Base-by-base conservation (phyloP, 2,113 vertebrate species). In the Chaetodon auriga region DNA sequence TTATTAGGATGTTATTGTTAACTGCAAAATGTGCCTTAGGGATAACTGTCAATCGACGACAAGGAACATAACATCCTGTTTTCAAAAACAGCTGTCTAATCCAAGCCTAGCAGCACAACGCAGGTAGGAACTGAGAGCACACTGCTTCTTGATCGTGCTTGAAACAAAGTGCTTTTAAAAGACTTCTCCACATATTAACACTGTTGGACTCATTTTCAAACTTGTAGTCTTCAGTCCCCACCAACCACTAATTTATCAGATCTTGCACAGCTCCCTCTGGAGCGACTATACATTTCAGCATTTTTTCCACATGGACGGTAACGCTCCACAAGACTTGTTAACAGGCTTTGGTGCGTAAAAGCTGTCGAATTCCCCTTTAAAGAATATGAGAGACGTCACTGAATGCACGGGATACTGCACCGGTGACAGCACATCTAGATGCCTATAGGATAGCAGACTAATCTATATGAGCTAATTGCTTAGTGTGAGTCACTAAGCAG, bases 1-100 rank as follows among this genome's bases (percentile, higher is more conserved):
- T 69, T 65, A 82, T 51, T 55, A 36, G 15, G 30, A 73, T 62
- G 60, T 55, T 61, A 25, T 72, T 57, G 41, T 64, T 49, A 43
- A 78, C 65, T n/a, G 58, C n/a, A 77, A 25, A 83, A 57, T 19
- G 35, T 49, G 18, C 58, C n/a, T 58, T n/a, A 14, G 57, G 14
- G 18, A 55, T 69, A 55, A 19, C 23, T 43, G 49, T 55, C 55
- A 62, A 21, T 62, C 4, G 9, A 66, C 8, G 51, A 38, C 9
- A 46, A 43, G 30, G 38, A 77, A 54, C 25, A 41, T 9, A 68
- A 60, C 45, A 57, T 68, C 46, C 25, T n/a, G 51, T 63, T 15
- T 65, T 54, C 61, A 30, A 63, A 69, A 57, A 35, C 5, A 3
- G 18, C 6, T 23, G 35, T 65, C 13, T 62, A 80, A 76, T 48